Evolutionary conservation across 1,140 invertebrate species (phyloP).

Genomic region (Drepana arcuata): DNA sequence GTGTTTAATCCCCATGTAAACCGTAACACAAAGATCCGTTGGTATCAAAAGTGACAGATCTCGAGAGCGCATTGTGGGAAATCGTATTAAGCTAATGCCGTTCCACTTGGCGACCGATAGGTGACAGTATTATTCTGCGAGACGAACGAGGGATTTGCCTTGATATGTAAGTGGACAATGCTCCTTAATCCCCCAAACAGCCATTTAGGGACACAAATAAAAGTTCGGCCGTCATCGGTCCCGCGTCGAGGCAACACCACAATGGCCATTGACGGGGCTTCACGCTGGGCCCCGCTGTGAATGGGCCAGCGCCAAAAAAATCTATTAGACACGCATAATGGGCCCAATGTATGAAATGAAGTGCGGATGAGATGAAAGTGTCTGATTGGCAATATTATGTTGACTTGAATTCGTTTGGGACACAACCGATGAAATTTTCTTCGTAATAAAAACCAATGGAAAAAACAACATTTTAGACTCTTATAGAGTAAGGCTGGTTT

Average conservation of each 20-base stretch:
- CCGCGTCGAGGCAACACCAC: constrained; percentile 38
- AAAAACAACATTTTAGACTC: neutral
- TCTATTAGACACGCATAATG: constrained; percentile 69
- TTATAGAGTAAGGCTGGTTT: constrained; percentile 1
- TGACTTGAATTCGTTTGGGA: too few species aligned
- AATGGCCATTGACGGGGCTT: constrained; percentile 60
- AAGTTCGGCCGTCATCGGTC: constrained; percentile 54
- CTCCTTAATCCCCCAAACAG: constrained; percentile 65
- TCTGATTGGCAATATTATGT: too few species aligned
- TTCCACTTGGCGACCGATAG: constrained; percentile 10
- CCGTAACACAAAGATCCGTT: constrained; percentile 27
- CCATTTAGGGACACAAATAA: constrained; percentile 67
- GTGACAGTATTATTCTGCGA: constrained; percentile 7
- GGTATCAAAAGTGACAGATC: constrained; percentile 57
- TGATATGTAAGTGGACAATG: constrained; percentile 51
- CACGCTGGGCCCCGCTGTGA: constrained; percentile 59
- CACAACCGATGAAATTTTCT: too few species aligned
- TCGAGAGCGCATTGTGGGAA: constrained; percentile 33
- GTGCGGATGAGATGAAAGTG: constrained; percentile 23
- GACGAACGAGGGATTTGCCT: too few species aligned
- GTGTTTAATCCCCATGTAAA: constrained; percentile 44
- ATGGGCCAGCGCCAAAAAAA: constrained; percentile 63
- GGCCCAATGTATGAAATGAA: constrained; percentile 38
- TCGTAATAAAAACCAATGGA: too few species aligned
- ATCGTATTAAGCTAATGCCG: constrained; percentile 31